These are phyloP conservation scores for Phoenicopterus ruber DNA, from an alignment of 2,113 vertebrate genomes.

Conservation along the genomic window DNA sequence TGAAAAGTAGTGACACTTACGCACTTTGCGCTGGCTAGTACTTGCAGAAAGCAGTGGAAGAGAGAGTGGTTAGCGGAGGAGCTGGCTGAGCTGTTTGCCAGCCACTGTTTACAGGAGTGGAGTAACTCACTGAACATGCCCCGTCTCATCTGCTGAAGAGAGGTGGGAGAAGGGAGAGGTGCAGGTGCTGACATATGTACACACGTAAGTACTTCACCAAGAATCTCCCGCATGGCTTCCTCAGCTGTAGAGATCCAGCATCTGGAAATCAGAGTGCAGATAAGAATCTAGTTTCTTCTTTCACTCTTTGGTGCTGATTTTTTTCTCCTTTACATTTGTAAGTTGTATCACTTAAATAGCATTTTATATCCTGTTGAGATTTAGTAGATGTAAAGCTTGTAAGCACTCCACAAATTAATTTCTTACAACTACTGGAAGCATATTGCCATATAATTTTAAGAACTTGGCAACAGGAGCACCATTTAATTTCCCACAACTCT, in stretches of 20 bases:
- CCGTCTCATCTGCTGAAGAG: neutral
- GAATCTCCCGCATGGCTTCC: neutral
- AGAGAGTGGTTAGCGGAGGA: neutral
- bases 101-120: neutral
- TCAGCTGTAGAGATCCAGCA: neutral
- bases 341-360: slow-evolving; percentile 51
- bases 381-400: slow-evolving; percentile 57
- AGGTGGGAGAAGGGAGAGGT: neutral
- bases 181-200: neutral
- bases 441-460: slow-evolving; percentile 64
- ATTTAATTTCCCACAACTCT: slow-evolving; percentile 64
- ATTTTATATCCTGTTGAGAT: slow-evolving; percentile 59
- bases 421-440: slow-evolving; percentile 64
- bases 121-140: neutral
- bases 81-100: neutral
- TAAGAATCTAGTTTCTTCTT: neutral
- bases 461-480: slow-evolving; percentile 50
- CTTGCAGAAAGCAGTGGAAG: neutral
- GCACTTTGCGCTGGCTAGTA: neutral
- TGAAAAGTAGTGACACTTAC: neutral
- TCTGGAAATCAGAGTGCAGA: neutral
- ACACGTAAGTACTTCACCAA: neutral
- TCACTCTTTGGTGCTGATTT: slow-evolving; percentile 35
- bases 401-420: slow-evolving; percentile 67
- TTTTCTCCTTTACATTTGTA: neutral